These are phyloP conservation scores for Drosophila leontia DNA, from an alignment of 1,140 invertebrate genomes.

Conservation along the genomic window DNA sequence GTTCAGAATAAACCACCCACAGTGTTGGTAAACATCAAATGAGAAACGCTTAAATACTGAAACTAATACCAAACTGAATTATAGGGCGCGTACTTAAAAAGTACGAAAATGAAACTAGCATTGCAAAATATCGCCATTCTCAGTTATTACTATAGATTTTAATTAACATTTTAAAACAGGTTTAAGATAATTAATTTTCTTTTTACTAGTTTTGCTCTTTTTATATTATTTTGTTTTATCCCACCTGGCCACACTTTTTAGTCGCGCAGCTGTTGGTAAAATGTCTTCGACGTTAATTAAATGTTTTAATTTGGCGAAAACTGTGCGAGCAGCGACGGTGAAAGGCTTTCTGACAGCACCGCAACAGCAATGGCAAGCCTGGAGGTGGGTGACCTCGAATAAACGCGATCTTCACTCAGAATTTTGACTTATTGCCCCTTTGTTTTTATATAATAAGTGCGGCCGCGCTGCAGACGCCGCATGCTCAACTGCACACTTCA, in stretches of 20 bases:
- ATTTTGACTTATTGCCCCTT: background rate
- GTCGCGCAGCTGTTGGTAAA: slow-evolving; percentile 26
- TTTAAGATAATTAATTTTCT: background rate
- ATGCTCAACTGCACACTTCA: slow-evolving; percentile 54
- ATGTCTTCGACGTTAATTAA: slow-evolving; percentile 71
- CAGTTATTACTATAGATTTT: background rate
- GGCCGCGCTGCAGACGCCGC: slow-evolving; percentile 18
- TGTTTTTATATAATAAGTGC: slow-evolving; percentile 70
- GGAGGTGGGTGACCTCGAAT: slow-evolving; percentile 29
- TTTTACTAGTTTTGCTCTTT: background rate
- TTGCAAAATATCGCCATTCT: background rate
- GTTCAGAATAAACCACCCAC: background rate
- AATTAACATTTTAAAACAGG: background rate
- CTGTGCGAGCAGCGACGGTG: slow-evolving; percentile 37
- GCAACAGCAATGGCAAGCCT: slow-evolving; percentile 34
- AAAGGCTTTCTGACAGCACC: slow-evolving; percentile 31
- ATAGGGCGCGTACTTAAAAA: background rate
- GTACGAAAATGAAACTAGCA: too few relatives aligned
- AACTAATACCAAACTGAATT: background rate
- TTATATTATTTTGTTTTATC: rapidly evolving
- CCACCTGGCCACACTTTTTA: slow-evolving; percentile 10
- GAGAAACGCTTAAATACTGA: background rate
- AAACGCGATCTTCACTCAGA: too few relatives aligned
- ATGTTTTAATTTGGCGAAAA: slow-evolving; percentile 70
- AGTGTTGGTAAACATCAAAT: background rate